Percentiles rank a stretch among this genome's conserved stretches.
Conservation (phyloP, 2,113 vertebrate species). For the Pyrgilauda ruficollis region DNA sequence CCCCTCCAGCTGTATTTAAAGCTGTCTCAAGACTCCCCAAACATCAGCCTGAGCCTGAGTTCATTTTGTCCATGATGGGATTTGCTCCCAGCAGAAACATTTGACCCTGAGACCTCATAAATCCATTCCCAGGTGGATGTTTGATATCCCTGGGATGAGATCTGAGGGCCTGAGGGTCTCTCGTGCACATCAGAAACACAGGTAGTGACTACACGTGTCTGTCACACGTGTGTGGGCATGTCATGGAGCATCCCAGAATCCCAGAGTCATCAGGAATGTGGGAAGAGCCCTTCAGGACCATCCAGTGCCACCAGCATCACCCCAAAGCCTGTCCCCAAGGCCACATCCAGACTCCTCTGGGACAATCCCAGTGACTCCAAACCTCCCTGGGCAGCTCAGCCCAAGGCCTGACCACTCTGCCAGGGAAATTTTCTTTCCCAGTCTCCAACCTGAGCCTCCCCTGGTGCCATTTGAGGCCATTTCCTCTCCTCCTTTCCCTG, state of each 20-base stretch:
- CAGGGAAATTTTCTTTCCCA: background rate
- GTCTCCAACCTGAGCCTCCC: fast-evolving
- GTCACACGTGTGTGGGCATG: background rate
- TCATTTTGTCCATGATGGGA: background rate
- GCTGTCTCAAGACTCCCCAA: background rate
- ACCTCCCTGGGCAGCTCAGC: background rate
- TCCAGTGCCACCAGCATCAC: background rate
- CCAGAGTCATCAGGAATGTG: background rate
- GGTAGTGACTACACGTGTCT: background rate
- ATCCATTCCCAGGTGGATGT: background rate
- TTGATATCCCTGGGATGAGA: background rate
- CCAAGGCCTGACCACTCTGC: background rate
- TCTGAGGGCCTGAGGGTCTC: background rate
- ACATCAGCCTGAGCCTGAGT: background rate
- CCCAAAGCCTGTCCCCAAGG: background rate
- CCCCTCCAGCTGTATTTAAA: background rate
- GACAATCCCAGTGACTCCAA: background rate
- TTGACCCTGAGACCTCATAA: background rate
- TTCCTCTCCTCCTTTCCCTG: background rate
- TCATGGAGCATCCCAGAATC: background rate
- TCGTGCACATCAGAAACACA: fast-evolving
- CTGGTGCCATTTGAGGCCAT: background rate
- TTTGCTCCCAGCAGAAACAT: background rate
- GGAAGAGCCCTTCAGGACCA: background rate
- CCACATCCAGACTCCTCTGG: background rate